Evolutionary conservation across 2,113 vertebrate genomes (phyloP).

Genomic region (Oplegnathus fasciatus): DNA sequence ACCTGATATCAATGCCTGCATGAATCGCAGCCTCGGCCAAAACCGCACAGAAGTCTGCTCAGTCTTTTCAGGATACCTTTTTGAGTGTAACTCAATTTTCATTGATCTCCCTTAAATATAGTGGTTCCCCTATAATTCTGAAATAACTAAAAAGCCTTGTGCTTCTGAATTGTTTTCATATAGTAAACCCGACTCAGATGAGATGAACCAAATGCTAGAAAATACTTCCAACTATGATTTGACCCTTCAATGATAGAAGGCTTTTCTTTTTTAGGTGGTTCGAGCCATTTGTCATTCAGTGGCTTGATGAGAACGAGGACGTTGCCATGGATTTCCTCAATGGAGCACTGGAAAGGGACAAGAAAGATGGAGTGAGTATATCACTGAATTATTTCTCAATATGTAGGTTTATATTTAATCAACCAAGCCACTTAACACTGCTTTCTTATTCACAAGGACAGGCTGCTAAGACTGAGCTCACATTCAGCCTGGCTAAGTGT

Average conservation of each 20-base stretch:
- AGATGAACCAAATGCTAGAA: not conserved
- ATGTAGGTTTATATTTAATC: constrained; percentile 25
- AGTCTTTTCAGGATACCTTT: not conserved
- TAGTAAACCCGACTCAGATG: not conserved
- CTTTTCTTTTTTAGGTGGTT: constrained; percentile 90
- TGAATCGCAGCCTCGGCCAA: constrained; percentile 11
- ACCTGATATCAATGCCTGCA: constrained; percentile 45
- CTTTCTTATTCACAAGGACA: constrained; percentile 25
- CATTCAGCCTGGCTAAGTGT: too few relatives aligned
- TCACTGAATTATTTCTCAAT: constrained; percentile 34
- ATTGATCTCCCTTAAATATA: constrained; percentile 21
- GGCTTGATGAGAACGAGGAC: constrained; percentile 98
- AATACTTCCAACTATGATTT: not conserved
- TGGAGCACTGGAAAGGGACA: constrained; percentile 96
- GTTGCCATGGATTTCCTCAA: constrained; percentile 98
- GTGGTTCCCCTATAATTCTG: not conserved
- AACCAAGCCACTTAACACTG: constrained; percentile 16
- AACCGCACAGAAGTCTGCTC: constrained; percentile 6
- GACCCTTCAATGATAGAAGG: not conserved
- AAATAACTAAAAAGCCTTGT: not conserved
- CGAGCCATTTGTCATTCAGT: constrained; percentile 98
- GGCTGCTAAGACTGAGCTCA: not conserved
- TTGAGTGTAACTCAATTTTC: constrained; percentile 1
- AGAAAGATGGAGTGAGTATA: constrained; percentile 96
- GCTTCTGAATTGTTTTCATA: not conserved